Evolutionary conservation across 2,888 invertebrate species (phyloP), one percentile per base, ranked within the genome.

Genomic region (Drosophila anomalata): DNA sequence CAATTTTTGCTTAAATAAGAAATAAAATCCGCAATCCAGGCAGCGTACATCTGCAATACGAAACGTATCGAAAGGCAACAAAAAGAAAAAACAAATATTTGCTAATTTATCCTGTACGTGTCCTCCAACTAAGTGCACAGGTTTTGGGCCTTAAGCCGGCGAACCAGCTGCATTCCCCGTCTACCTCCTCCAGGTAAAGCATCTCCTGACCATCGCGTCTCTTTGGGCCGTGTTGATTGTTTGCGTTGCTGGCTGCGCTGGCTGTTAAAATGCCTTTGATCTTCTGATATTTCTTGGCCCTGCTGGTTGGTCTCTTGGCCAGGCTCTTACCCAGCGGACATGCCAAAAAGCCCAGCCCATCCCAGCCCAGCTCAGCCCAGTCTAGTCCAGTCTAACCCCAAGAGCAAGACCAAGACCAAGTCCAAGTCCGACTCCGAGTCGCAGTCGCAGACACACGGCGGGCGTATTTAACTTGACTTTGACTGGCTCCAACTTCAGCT

Each of bases 81-180:
- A 50, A 67, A 60, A 65, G 68, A 69, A 78, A 77, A 83, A 84
- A 84, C 89, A 88, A 88, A 88, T 88, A 88, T 88, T 88, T 89
- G 88, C 89, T 88, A 89, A 88, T 88, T 88, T 88, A 89, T 89
- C 89, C 89, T 85, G 85, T 82, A 84, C 87, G 89, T 89, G 89
- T 88, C 89, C 84, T 88, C 87, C 77, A 80, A 77, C 86, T 83
- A 83, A 83, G 82, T 83, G 82, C 82, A 87, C 86, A 84, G 81
- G 79, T 75, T 77, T 79, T 63, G 62, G 73, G 68, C 68, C 65
- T 56, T 65, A 72, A 70, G 70, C 70, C 72, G 63, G 47, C 55
- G 36, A 36, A n/a, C n/a, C 36, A 72, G 53, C 61, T 54, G 44
- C 69, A 53, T 54, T 42, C 52, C 51, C 33, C 17, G 17, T 17